A percentile compares a stretch with the other conserved stretches of the same genome.
These are phyloP conservation scores for Girardinus metallicus DNA, from an alignment of 2,797 vertebrate genomes.

Conservation along the genomic window DNA sequence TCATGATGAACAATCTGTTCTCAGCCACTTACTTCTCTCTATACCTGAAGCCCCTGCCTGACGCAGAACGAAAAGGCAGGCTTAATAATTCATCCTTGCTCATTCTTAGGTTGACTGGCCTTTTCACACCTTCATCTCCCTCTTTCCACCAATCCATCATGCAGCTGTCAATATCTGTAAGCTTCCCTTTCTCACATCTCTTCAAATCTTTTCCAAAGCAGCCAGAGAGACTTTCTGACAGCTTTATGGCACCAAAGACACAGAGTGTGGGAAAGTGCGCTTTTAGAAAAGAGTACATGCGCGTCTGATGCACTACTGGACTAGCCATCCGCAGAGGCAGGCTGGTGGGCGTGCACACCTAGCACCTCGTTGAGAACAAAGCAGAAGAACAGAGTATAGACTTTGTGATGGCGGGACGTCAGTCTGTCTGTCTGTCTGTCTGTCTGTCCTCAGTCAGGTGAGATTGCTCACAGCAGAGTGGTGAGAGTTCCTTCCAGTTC, in stretches of 20 bases:
- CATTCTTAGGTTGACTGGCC: conserved; percentile 27
- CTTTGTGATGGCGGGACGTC: conserved; percentile 19
- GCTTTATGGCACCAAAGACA: conserved; percentile 45
- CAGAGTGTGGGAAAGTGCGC: conserved; percentile 49
- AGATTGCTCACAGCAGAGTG: conserved; percentile 22
- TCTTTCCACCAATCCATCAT: conserved; percentile 1
- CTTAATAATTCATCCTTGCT: conserved; percentile 23
- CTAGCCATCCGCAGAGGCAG: conserved; percentile 17
- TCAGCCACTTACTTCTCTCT: neutral
- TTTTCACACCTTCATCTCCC: neutral
- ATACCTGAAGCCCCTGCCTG: conserved; percentile 1
- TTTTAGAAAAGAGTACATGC: conserved; percentile 20
- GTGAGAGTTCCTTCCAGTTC: conserved; percentile 9
- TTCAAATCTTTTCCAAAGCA: conserved; percentile 28
- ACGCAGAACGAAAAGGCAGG: neutral
- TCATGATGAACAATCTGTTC: neutral
- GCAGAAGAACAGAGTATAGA: conserved; percentile 20
- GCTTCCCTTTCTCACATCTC: conserved; percentile 18
- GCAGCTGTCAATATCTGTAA: conserved; percentile 2
- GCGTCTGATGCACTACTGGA: conserved; percentile 25
- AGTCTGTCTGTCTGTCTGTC: conserved; percentile 46
- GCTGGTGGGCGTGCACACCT: conserved; percentile 21
- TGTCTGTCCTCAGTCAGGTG: conserved; percentile 63
- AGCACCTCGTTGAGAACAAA: conserved; percentile 53
- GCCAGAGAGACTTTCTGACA: conserved; percentile 43